Conservation (phyloP, 2,888 invertebrate genomes). For the Junonia oenone region DNA sequence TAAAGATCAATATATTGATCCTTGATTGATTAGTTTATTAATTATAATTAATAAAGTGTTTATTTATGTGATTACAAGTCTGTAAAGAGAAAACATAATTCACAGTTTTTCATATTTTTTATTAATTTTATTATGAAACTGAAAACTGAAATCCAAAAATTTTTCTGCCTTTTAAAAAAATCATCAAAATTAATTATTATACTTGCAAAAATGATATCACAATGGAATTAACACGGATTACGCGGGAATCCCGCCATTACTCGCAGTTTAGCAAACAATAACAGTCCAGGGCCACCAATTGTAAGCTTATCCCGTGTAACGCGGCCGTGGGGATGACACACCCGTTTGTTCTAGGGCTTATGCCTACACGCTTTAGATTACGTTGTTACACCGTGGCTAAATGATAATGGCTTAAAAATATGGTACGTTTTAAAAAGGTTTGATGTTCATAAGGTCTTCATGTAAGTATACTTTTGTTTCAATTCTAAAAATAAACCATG, state of each 20-base stretch:
- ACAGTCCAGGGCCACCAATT: conserved; percentile 14
- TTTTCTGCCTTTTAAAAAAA: not conserved
- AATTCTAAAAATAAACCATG: too few relatives aligned
- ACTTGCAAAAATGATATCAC: not conserved
- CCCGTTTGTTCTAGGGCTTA: conserved; percentile 7
- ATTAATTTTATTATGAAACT: too few relatives aligned
- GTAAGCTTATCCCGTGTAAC: conserved; percentile 17
- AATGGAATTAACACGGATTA: conserved; percentile 1
- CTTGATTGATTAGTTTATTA: too few relatives aligned
- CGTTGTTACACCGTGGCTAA: not conserved
- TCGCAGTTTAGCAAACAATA: conserved; percentile 8
- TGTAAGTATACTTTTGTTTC: too few relatives aligned
- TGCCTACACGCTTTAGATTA: conserved; percentile 1
- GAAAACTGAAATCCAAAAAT: too few relatives aligned
- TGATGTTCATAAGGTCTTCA: too few relatives aligned
- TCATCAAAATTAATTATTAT: not conserved
- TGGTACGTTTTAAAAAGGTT: too few relatives aligned
- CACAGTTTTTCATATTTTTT: too few relatives aligned
- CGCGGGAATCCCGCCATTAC: not conserved
- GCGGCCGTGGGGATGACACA: conserved; percentile 12
- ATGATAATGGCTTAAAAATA: not conserved
- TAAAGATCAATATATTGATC: too few relatives aligned
- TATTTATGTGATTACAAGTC: too few relatives aligned
- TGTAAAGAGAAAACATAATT: too few relatives aligned
- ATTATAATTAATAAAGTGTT: too few relatives aligned